Conservation (phyloP, 2,797 vertebrate species). For the Echeneis naucrates region DNA sequence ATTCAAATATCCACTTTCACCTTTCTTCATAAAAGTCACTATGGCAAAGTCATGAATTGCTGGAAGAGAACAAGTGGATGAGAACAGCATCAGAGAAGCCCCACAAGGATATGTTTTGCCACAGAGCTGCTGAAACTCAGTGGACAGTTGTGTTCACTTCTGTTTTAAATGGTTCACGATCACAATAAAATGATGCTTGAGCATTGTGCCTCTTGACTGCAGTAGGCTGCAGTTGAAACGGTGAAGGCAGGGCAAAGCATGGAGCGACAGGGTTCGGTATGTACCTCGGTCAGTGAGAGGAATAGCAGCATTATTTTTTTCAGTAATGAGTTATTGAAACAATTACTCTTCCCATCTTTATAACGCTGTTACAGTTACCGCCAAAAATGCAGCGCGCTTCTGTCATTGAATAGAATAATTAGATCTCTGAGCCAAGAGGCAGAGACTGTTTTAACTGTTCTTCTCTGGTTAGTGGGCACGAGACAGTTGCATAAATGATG, state of each 20-base stretch:
- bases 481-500: too few relatives aligned
- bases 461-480: too few relatives aligned
- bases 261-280: not conserved
- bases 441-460: too few relatives aligned
- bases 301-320: too few relatives aligned
- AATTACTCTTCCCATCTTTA: too few relatives aligned
- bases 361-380: too few relatives aligned
- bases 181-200: not conserved
- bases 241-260: not conserved
- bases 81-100: not conserved
- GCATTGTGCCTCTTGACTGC: not conserved
- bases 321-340: too few relatives aligned
- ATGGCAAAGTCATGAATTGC: slow-evolving; percentile 61
- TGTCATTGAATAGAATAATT: too few relatives aligned
- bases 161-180: not conserved
- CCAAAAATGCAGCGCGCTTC: too few relatives aligned
- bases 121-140: slow-evolving; percentile 1
- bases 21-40: slow-evolving; percentile 77
- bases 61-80: slow-evolving; percentile 34
- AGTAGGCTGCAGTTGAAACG: slow-evolving; percentile 2
- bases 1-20: slow-evolving; percentile 68
- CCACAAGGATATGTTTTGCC: slow-evolving; percentile 34
- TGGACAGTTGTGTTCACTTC: not conserved
- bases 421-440: too few relatives aligned
- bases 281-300: not conserved